Base-by-base conservation (phyloP, 2,797 vertebrate species). In the Pangasius macronema region DNA sequence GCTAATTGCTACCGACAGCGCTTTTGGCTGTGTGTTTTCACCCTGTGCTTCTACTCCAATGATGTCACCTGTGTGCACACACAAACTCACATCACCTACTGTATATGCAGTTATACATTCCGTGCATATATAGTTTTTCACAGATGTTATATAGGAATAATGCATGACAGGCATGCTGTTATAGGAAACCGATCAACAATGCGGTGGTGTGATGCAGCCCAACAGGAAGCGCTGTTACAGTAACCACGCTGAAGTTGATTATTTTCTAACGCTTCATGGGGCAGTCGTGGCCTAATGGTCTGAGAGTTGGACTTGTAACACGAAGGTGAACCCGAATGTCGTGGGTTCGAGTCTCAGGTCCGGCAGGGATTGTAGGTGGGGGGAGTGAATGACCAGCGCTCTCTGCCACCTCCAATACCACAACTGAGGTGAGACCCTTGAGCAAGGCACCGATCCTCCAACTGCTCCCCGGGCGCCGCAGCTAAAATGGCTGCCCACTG, bases 1-100 rank as follows among this genome's bases (percentile, higher is more conserved):
- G 39, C 30, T 80, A 59, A 80, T 59, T 59, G 77, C 53, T 80
- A 80, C 39, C 10, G 77, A 59, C 77, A 57, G 77, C 20, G 24
- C 33, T 59, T 59, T 59, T 11, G 33, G 77, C 77, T 59, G 77
- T 59, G 30, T 39, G 55, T 39, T 80, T 80, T 76, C 46, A n/a
- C 73, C 27, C 8, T n/a, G 16, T 33, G 49, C n/a, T 77, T 77
- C 18, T 20, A 33, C 51, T 77, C 36, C 33, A 79, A 53, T 55
- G 16, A 55, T 33, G 76, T 79, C 51, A 79, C 30, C 76, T 55
- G 76, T 16, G 36, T 55, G 8, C 51, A 10, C 16, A 55, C 16
- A 77, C 75, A 33, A 55, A 53, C 51, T 7, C 49, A 11, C 16
- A 53, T 77, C 46, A 30, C 16, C 49, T 9, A 53, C 46, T 53